Conservation (phyloP, 2,888 invertebrate species). For the Macrosoma leucophasiata region DNA sequence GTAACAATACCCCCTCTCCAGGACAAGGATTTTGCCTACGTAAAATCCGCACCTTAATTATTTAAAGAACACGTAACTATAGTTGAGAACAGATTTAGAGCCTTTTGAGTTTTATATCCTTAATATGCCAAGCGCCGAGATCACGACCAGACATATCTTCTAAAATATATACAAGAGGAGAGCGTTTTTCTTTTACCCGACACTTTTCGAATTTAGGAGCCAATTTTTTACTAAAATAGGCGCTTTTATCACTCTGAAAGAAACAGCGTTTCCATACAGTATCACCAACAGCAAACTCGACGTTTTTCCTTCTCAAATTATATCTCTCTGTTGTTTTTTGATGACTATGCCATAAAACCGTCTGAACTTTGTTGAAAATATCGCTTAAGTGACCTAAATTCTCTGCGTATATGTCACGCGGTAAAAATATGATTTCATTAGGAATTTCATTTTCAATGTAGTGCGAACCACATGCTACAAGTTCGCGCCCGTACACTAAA, state of each 20-base stretch:
- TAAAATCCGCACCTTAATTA: no score
- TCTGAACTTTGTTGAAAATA: constrained; percentile 22
- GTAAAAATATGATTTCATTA: no score
- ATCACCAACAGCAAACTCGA: constrained; percentile 24
- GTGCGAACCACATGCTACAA: no score
- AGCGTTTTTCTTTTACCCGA: constrained; percentile 24
- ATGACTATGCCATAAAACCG: constrained; percentile 14
- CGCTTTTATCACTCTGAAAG: constrained; percentile 8
- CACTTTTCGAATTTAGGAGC: constrained; percentile 12
- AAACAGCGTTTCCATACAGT: constrained; percentile 15
- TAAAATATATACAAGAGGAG: constrained; percentile 22
- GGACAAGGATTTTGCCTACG: no score
- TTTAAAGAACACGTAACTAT: no score
- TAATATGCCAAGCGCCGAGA: no score
- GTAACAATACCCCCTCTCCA: no score
- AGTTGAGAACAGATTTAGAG: no score
- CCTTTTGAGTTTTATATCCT: no score
- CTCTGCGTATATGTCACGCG: constrained; percentile 18
- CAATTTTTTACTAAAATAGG: constrained; percentile 12
- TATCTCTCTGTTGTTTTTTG: constrained; percentile 17
- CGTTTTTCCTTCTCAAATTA: constrained; percentile 16
- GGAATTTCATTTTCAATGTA: no score
- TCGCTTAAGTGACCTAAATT: constrained; percentile 15
- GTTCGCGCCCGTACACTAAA: no score
- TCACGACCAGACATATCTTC: no score